A percentile compares a stretch with the other conserved stretches of the same genome.
phyloP scores from a whole-genome alignment of 53 echinoderm and acorn worm genomes.

The Henricia sp. region DNA sequence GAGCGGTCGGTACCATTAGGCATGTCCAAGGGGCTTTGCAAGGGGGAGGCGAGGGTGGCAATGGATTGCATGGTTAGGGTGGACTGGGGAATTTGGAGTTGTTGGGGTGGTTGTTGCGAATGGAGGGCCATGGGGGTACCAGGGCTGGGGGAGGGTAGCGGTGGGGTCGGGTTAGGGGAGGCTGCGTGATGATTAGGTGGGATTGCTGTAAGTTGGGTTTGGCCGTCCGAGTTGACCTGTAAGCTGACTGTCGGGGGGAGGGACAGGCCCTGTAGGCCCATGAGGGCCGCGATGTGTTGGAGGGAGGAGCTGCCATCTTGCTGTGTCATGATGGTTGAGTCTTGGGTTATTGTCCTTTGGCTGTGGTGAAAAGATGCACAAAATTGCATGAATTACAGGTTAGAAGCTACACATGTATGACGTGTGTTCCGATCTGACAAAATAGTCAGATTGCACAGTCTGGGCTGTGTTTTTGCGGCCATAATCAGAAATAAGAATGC shows the following conservation, averaged over 20 bases:
- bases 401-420: no score
- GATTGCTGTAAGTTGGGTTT: slow-evolving; percentile 24
- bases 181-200: slow-evolving; percentile 21
- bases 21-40: slow-evolving; percentile 60
- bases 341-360: slow-evolving; percentile 43
- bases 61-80: slow-evolving; percentile 48
- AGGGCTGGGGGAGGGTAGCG: slow-evolving; percentile 29
- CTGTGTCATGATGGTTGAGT: slow-evolving; percentile 51
- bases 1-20: slow-evolving; percentile 8
- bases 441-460: no score
- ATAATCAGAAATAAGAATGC: no score
- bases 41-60: slow-evolving; percentile 41
- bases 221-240: slow-evolving; percentile 40
- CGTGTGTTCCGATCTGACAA: no score
- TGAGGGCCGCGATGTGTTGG: slow-evolving; percentile 66
- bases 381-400: no score
- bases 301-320: slow-evolving; percentile 56
- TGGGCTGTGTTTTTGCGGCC: no score
- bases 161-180: slow-evolving; percentile 53
- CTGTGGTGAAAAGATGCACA: no score
- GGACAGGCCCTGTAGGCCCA: slow-evolving; percentile 59
- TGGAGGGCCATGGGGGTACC: slow-evolving; percentile 33
- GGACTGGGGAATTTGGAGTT: background rate
- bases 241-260: slow-evolving; percentile 33
- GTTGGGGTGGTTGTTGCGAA: slow-evolving; percentile 8